Base-by-base conservation (phyloP, 1,140 invertebrate species). In the Acromyrmex echinatior region DNA sequence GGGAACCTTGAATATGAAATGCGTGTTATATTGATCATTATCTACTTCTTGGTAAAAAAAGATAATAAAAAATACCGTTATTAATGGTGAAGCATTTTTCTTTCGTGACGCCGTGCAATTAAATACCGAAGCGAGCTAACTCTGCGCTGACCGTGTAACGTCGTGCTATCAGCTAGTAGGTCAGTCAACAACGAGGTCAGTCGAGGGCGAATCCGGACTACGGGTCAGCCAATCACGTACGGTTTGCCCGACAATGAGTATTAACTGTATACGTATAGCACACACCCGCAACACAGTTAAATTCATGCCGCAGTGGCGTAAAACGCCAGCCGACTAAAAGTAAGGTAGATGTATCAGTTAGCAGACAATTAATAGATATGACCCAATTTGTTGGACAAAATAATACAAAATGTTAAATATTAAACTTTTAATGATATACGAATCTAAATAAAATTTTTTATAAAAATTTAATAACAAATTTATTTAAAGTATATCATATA, bases 161-260 rank as follows among this genome's bases (percentile, higher is more conserved):
- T 90, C 66, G 86, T 86, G 79, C 88, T 92, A 82, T 89, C 90
- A 79, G 87, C 87, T 90, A 94, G 93, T 94, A 92, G 93, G 93
- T 94, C 93, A 94, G 92, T 93, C 92, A 92, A 91, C 92, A 93
- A 94, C 87, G 93, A 87, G 93, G 94, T 94, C 93, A 93, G 87
- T 85, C 89, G 91, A 93, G 92, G 93, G 93, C 94, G 92, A 94
- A 90, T 92, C 77, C 82, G 90, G 91, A 92, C 86, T 90, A 76
- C 85, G 86, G 91, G 91, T 93, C 91, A 91, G 80, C 91, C 93
- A 93, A 93, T 93, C 91, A 77, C 86, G 81, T 86, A 87, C 68
- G 65, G 84, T 88, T 28, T 21, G 16, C 31, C 63, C 79, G 86
- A 92, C 91, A 92, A 92, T 92, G 73, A 92, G 62, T 90, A 86